phyloP scores from a whole-genome alignment of 1,140 invertebrate genomes.

The Drosophila nasuta region DNA sequence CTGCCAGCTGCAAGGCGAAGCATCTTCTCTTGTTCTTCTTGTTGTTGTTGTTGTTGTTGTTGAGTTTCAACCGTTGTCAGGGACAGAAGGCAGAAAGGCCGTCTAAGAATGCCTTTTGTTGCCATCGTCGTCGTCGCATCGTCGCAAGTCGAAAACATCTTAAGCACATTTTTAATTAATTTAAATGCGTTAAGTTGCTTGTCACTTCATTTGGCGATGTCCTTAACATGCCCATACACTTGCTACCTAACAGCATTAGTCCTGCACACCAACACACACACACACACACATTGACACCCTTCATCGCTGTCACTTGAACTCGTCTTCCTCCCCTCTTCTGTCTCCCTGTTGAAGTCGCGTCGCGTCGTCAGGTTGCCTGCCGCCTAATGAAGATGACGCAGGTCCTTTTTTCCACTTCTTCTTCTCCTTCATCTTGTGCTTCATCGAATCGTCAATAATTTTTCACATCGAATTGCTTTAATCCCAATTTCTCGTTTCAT shows the following conservation, averaged over 20 bases:
- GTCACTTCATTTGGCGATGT: constrained; percentile 78
- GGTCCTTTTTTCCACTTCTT: not conserved
- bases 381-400: constrained; percentile 33
- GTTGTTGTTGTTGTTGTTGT: constrained; percentile 24
- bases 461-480: constrained; percentile 31
- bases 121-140: constrained; percentile 26
- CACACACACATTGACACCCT: not conserved
- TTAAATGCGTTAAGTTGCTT: constrained; percentile 83
- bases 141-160: constrained; percentile 75
- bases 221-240: constrained; percentile 55
- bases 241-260: not conserved
- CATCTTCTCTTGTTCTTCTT: constrained; percentile 11
- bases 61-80: constrained; percentile 47
- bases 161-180: constrained; percentile 83
- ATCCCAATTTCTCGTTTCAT: constrained; percentile 30
- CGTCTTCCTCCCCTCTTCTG: not conserved
- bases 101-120: constrained; percentile 61
- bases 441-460: constrained; percentile 18
- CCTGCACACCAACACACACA: not conserved
- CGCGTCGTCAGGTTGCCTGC: constrained; percentile 28
- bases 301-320: constrained; percentile 24
- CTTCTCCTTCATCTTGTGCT: no score
- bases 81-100: constrained; percentile 25
- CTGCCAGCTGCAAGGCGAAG: constrained; percentile 69
- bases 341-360: not conserved